Base-by-base conservation (phyloP, 2,888 invertebrate species). In the Xestoiulus laeticollis region DNA sequence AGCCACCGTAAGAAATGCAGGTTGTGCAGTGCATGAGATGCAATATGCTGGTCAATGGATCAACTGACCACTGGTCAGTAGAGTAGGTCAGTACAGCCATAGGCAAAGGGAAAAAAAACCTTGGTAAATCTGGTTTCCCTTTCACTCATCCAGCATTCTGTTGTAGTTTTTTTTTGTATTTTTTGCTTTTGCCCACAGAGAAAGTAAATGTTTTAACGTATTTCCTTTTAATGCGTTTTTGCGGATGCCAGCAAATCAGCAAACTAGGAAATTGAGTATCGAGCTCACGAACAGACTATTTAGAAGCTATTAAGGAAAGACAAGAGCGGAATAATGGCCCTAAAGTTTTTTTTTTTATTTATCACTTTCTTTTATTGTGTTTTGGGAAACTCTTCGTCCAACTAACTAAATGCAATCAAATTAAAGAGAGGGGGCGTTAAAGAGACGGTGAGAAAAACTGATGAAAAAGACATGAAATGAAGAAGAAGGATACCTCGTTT, bases 181-280 rank as follows among this genome's bases (percentile, higher is more conserved):
- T 48, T 48, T 86, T 48, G 2, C 26, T 19, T 48, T 48, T 86
- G 33, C n/a, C n/a, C 38, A 85, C 38, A 33, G n/a, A 44, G 33
- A 85, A 86, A 86, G 53, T 32, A 86, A 86, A 86, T 48, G 44
- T 86, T 86, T 86, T 86, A 44, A 86, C 86, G 43, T 53, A 32
- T 44, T 86, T 48, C 44, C 86, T 86, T 86, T 32, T 44, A 44
- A 44, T 86, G 44, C 43, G 33, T 32, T 86, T 32, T 86, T 86
- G 22, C 48, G 86, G 86, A 53, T 86, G 44, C 84, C 84, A 44
- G 86, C 48, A 86, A 86, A 48, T 86, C 86, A 53, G 86, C 44
- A 86, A 86, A 86, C 86, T 86, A 86, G 86, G 86, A 86, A 86
- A 86, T 86, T 86, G 86, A 86, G 86, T 86, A 86, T 86, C 48